These are phyloP conservation scores for Noctua janthe DNA, from an alignment of 2,888 invertebrate species.

Conservation along the genomic window DNA sequence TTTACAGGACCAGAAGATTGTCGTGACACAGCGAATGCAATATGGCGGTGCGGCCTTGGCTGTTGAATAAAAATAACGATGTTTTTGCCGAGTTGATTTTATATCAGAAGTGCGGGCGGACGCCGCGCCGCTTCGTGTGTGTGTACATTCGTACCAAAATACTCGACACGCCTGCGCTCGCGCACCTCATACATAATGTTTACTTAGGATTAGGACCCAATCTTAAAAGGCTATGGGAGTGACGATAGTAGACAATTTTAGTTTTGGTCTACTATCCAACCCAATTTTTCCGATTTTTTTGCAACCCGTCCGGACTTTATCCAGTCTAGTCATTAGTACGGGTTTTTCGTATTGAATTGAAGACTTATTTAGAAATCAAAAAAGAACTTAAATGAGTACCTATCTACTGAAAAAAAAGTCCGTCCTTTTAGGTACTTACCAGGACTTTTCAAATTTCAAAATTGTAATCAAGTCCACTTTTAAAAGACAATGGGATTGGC, in stretches of 20 bases:
- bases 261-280: slow-evolving; percentile 4
- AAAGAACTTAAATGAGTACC: neutral
- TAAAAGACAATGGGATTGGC: slow-evolving; percentile 54
- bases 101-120: slow-evolving; percentile 79
- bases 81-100: slow-evolving; percentile 86
- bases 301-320: neutral
- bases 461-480: neutral
- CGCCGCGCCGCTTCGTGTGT: slow-evolving; percentile 57
- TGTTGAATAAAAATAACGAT: slow-evolving; percentile 86
- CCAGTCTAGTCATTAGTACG: neutral
- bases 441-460: neutral
- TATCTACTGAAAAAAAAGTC: neutral
- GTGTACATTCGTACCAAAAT: slow-evolving; percentile 68
- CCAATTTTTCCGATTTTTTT: neutral
- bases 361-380: neutral
- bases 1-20: slow-evolving; percentile 82
- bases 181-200: slow-evolving; percentile 57
- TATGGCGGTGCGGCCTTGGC: slow-evolving; percentile 86
- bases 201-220: slow-evolving; percentile 52
- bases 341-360: neutral
- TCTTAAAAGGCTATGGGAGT: slow-evolving; percentile 51
- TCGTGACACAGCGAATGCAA: slow-evolving; percentile 83
- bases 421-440: neutral
- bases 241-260: slow-evolving; percentile 64
- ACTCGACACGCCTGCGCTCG: slow-evolving; percentile 59